Evolutionary conservation across 2,113 vertebrate species (phyloP).

Genomic region (Anseranas semipalmata): DNA sequence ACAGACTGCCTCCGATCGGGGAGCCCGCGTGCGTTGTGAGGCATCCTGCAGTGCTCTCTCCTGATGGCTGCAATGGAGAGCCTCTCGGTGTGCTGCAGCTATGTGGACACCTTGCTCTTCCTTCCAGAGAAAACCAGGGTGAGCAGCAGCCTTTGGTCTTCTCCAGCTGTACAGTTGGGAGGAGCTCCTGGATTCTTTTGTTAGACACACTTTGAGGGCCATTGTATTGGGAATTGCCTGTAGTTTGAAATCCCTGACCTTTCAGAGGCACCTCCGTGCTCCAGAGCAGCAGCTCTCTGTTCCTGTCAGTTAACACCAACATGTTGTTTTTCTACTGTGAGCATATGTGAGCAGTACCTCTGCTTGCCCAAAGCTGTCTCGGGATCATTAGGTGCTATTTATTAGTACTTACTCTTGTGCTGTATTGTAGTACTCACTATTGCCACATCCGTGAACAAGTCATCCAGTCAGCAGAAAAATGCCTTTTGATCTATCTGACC

Average conservation of each 20-base stretch:
- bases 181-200: not conserved
- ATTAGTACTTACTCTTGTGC: not conserved
- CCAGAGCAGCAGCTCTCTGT: not conserved
- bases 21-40: not conserved
- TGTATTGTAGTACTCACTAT: not conserved
- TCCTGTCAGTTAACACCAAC: not conserved
- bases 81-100: accelerated
- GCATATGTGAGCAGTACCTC: not conserved
- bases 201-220: not conserved
- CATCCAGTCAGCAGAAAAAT: not conserved
- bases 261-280: not conserved
- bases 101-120: not conserved
- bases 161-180: not conserved
- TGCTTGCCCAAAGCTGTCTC: not conserved
- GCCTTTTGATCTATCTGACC: not conserved
- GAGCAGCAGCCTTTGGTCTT: not conserved
- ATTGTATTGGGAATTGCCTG: not conserved
- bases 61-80: not conserved
- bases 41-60: accelerated
- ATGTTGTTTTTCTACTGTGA: accelerated
- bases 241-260: not conserved
- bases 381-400: not conserved
- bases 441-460: not conserved
- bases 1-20: accelerated
- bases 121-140: not conserved